phyloP scores from a whole-genome alignment of 2,797 vertebrate species.

The Cuniculus paca region DNA sequence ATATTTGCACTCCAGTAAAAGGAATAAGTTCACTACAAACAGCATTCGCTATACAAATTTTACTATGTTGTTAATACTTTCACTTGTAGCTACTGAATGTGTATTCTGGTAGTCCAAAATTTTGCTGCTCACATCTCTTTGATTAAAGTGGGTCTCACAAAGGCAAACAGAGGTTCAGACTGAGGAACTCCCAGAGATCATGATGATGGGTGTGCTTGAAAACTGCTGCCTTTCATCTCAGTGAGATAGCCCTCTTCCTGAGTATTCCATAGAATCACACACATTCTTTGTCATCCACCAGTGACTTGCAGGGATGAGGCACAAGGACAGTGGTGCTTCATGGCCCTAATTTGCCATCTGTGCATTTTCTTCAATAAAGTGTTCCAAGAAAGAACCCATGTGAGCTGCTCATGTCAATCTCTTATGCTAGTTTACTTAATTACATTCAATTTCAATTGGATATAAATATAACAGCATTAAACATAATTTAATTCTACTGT shows the following conservation, averaged over 20 bases:
- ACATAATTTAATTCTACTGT: constrained; percentile 63
- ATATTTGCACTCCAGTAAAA: background rate
- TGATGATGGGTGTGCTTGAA: background rate
- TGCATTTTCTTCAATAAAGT: background rate
- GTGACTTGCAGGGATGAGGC: background rate
- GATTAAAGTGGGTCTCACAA: background rate
- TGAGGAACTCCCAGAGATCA: background rate
- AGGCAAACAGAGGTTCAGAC: background rate
- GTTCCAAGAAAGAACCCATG: constrained; percentile 33
- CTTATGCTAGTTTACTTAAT: constrained; percentile 66
- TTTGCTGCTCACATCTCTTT: background rate
- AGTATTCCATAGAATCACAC: background rate
- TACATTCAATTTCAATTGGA: constrained; percentile 28
- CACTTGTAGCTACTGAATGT: background rate
- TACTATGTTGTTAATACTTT: background rate
- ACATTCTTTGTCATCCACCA: background rate
- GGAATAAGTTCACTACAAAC: background rate
- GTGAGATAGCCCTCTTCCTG: background rate
- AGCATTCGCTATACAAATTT: background rate
- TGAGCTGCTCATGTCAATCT: constrained; percentile 10
- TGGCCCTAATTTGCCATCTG: background rate
- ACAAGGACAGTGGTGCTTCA: background rate
- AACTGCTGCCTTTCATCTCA: background rate
- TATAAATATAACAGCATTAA: constrained; percentile 64
- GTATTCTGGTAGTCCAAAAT: background rate